A percentile compares a stretch with the other conserved stretches of the same genome.
phyloP scores from a whole-genome alignment of 2,113 vertebrate species.

The Corythaixoides concolor region DNA sequence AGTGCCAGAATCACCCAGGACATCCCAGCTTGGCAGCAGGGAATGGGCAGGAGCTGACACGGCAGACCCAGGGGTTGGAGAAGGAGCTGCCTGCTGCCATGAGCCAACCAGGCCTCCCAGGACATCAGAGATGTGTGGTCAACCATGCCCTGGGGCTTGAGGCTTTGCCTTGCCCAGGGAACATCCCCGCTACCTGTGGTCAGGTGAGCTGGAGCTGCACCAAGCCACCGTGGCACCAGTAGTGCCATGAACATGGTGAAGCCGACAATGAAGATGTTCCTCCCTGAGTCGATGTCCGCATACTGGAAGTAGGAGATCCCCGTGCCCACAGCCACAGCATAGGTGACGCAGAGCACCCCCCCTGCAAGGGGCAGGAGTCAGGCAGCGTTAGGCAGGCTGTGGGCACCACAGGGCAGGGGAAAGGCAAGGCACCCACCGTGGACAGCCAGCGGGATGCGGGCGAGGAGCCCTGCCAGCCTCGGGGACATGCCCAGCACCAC shows the following conservation, averaged over 20 bases:
- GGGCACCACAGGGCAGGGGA: accelerated
- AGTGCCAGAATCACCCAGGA: background rate
- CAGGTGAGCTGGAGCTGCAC: constrained; percentile 15
- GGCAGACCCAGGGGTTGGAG: background rate
- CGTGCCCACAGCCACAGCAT: constrained; percentile 76
- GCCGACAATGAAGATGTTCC: constrained; percentile 88
- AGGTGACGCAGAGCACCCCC: constrained; percentile 81
- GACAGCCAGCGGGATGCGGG: constrained; percentile 75
- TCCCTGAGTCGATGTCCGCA: constrained; percentile 83
- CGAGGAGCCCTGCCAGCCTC: constrained; percentile 71
- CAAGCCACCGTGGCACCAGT: constrained; percentile 80
- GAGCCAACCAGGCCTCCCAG: background rate
- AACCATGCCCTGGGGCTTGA: background rate
- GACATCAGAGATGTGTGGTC: background rate
- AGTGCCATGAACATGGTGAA: constrained; percentile 87
- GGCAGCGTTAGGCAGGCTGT: background rate
- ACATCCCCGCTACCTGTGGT: constrained; percentile 70
- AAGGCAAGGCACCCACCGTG: constrained; percentile 70
- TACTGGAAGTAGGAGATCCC: constrained; percentile 86
- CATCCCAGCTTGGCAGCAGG: background rate
- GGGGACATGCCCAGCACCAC: constrained; percentile 79
- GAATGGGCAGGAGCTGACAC: background rate
- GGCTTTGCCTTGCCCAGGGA: background rate
- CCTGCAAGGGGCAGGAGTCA: constrained; percentile 59
- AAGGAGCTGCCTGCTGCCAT: background rate